A percentile compares a stretch with the other conserved stretches of the same genome.
phyloP scores from a whole-genome alignment of 1,140 invertebrate genomes.

The Pseudoatta argentina region DNA sequence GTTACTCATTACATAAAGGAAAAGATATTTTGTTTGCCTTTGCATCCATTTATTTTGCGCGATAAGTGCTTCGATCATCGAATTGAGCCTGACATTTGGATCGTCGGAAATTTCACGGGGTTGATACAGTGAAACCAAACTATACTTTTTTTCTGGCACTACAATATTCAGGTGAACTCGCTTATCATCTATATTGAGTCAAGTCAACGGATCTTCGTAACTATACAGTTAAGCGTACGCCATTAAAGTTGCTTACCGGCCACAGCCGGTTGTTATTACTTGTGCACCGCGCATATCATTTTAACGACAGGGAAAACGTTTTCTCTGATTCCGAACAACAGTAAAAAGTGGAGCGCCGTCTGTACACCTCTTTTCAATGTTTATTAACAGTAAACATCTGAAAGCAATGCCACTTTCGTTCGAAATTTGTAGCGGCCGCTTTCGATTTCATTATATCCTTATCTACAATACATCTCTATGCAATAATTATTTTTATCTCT shows the following conservation, averaged over 20 bases:
- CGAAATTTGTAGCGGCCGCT: not conserved
- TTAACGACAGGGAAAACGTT: constrained; percentile 57
- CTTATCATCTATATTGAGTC: constrained; percentile 58
- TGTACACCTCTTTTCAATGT: not conserved
- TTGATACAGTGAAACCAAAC: constrained; percentile 56
- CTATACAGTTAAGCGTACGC: constrained; percentile 56
- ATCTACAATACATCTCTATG: not conserved
- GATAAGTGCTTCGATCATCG: not conserved
- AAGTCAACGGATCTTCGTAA: constrained; percentile 62
- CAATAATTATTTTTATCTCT: constrained; percentile 17
- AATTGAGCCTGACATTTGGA: constrained; percentile 32
- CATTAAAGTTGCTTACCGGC: constrained; percentile 47
- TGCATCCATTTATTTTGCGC: constrained; percentile 14
- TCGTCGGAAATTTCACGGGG: constrained; percentile 38
- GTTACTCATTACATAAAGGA: not conserved
- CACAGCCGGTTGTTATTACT: constrained; percentile 35
- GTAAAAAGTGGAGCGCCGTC: constrained; percentile 41
- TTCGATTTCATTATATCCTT: constrained; percentile 17
- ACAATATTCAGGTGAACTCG: constrained; percentile 39
- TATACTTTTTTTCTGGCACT: constrained; percentile 23
- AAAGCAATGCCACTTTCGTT: constrained; percentile 25
- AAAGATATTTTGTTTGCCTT: constrained; percentile 22
- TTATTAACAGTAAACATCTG: constrained; percentile 42
- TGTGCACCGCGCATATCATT: constrained; percentile 63
- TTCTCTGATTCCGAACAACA: constrained; percentile 30